Conservation (phyloP, 2,113 vertebrate species). For the human (Homo sapiens) region GRCh38 chr6:43980501-43981000, state of each 20-base stretch:
- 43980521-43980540: conserved; percentile 54
- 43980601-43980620: background rate
- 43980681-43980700: background rate
- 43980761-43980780: background rate
- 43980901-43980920: too few species aligned
- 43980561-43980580: background rate
- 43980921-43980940: too few species aligned
- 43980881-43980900: too few species aligned
- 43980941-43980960: too few species aligned
- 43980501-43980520: conserved; percentile 53
- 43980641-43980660: background rate
- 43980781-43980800: background rate
- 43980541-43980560: background rate
- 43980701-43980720: background rate
- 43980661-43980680: background rate
- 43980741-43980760: background rate
- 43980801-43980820: background rate
- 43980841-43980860: background rate
- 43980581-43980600: background rate
- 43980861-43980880: background rate
- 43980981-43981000: too few species aligned
- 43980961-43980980: too few species aligned
- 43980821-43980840: background rate
- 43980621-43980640: accelerated
- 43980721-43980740: background rate